Conservation (phyloP, 2,888 invertebrate genomes). For the Macrosiphum euphorbiae region DNA sequence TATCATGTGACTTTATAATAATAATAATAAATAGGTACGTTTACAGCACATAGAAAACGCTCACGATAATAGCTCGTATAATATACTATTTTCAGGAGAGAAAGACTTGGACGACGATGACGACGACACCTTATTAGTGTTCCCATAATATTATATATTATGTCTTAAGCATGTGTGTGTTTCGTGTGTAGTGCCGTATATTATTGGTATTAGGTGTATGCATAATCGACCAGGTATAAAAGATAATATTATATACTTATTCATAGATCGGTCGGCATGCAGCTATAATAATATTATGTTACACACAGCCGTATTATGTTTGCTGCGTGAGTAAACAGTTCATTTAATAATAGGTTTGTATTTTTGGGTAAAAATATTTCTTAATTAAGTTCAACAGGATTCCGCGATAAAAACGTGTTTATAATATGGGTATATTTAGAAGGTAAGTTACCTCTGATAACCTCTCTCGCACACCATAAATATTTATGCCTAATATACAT, state of each 20-base stretch:
- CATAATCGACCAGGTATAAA: neutral
- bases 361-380: neutral
- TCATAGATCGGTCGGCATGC: neutral
- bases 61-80: neutral
- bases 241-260: neutral
- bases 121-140: conserved; percentile 3
- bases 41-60: neutral
- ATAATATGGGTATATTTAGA: neutral
- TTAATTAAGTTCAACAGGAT: neutral
- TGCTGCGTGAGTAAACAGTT: neutral
- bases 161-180: neutral
- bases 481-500: neutral
- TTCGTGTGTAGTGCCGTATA: neutral
- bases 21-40: neutral
- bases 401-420: neutral
- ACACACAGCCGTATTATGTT: neutral
- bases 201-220: neutral
- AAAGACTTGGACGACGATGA: neutral
- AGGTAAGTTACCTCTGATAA: neutral
- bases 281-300: neutral
- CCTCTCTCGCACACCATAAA: neutral
- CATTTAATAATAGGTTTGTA: neutral
- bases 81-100: neutral
- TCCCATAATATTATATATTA: neutral
- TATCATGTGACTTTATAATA: neutral